Evolutionary conservation across 2,113 vertebrate genomes (phyloP).

Genomic region (zebrafish (Danio rerio)): DNA sequence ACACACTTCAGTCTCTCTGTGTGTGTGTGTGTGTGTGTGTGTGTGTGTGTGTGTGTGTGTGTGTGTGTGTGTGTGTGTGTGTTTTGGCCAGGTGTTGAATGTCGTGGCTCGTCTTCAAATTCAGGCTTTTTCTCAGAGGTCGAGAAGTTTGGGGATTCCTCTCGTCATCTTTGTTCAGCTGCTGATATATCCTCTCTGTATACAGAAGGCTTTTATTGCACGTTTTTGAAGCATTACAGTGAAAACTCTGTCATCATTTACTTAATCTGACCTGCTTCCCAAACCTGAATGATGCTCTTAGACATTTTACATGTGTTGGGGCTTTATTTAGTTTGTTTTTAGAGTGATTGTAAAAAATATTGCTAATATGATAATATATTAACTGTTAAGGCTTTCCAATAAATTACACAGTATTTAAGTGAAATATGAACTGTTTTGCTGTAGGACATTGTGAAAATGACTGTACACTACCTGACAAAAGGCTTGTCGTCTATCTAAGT

Average conservation of each 20-base stretch:
- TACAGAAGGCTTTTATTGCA: neutral
- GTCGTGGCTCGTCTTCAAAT: constrained; percentile 67
- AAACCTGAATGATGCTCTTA: neutral
- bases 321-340: neutral
- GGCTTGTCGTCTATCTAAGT: too few species aligned
- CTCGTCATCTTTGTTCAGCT: neutral
- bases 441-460: too few species aligned
- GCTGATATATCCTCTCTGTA: neutral
- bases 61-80: constrained; percentile 56
- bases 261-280: neutral
- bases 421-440: too few species aligned
- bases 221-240: neutral
- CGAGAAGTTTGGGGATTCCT: constrained; percentile 29
- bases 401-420: too few species aligned
- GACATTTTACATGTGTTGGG: neutral
- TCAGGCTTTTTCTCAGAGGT: constrained; percentile 64
- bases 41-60: constrained; percentile 53
- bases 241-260: neutral
- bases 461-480: too few species aligned
- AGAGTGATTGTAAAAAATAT: too few species aligned
- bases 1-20: too few species aligned
- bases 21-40: constrained; percentile 56
- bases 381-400: too few species aligned
- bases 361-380: too few species aligned
- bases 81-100: constrained; percentile 72